Evolutionary conservation across 2,797 vertebrate species (phyloP).

Genomic region (Falco berigora): DNA sequence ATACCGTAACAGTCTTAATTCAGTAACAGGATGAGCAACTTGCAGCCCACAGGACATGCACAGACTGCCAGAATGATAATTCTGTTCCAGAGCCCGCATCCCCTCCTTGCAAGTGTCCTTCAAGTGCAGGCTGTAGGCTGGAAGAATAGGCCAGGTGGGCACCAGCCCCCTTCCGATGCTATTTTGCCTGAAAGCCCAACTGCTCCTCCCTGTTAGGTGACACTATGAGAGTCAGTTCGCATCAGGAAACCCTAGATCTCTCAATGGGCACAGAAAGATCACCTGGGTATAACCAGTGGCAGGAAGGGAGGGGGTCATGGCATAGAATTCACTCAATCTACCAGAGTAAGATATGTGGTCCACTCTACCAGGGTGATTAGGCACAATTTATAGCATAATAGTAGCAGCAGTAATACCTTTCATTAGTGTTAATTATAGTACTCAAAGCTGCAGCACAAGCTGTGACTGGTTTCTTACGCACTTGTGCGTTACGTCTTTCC

Average conservation of each 20-base stretch:
- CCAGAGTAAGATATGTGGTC: background rate
- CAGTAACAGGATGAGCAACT: background rate
- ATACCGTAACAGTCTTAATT: background rate
- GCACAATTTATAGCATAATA: background rate
- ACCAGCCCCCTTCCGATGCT: background rate
- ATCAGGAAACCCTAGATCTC: background rate
- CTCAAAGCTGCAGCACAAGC: background rate
- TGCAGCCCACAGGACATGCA: background rate
- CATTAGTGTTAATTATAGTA: background rate
- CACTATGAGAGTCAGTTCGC: background rate
- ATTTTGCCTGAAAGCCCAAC: background rate
- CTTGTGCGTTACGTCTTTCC: background rate
- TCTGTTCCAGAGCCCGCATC: background rate
- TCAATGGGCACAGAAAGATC: background rate
- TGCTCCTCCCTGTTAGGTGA: background rate
- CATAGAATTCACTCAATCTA: background rate
- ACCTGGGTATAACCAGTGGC: background rate
- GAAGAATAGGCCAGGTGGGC: background rate
- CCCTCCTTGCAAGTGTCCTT: background rate
- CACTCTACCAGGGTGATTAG: background rate
- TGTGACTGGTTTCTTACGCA: background rate
- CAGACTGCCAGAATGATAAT: background rate
- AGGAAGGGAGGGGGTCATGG: background rate
- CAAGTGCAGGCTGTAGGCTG: background rate
- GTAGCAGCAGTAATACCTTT: background rate